Conservation (phyloP, 2,888 invertebrate species). For the Oasisia sp. region DNA sequence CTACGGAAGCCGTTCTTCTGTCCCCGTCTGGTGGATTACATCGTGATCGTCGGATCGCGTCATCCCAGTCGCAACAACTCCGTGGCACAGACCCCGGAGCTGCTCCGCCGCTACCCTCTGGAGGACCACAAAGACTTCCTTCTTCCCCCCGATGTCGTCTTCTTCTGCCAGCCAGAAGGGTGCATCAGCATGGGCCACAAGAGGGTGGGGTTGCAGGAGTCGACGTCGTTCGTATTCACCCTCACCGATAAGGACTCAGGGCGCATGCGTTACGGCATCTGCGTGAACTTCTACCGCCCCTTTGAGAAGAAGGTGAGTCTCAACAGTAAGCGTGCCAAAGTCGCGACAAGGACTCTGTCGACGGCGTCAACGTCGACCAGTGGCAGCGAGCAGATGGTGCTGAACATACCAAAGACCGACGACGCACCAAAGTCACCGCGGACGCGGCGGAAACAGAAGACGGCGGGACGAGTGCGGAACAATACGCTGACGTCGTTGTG, state of each 20-base stretch:
- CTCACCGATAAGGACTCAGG: constrained; percentile 99
- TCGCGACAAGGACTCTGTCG: constrained; percentile 23
- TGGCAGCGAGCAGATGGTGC: constrained; percentile 34
- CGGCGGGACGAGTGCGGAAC: constrained; percentile 71
- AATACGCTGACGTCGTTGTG: constrained; percentile 97
- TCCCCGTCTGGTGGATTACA: constrained; percentile 82
- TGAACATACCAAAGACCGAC: constrained; percentile 40
- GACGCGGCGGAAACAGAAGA: constrained; percentile 55
- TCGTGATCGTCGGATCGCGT: constrained; percentile 94
- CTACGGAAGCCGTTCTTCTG: constrained; percentile 67
- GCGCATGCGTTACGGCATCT: constrained; percentile 83
- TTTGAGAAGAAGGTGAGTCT: constrained; percentile 67
- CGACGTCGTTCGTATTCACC: constrained; percentile 96
- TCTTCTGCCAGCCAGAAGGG: constrained; percentile 99
- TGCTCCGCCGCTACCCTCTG: constrained; percentile 89
- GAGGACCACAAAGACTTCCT: constrained; percentile 97
- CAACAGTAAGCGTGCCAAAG: neutral
- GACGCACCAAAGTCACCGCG: constrained; percentile 53
- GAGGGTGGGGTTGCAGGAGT: constrained; percentile 76
- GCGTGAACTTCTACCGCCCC: constrained; percentile 97
- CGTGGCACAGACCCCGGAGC: constrained; percentile 84
- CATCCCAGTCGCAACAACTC: constrained; percentile 69
- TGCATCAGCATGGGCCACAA: constrained; percentile 88
- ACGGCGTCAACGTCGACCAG: constrained; percentile 29
- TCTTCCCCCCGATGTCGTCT: constrained; percentile 96